Percentiles rank a stretch among this genome's conserved stretches.
These are phyloP conservation scores for Zygaena filipendulae DNA, from an alignment of 2,888 invertebrate species.

Conservation along the genomic window DNA sequence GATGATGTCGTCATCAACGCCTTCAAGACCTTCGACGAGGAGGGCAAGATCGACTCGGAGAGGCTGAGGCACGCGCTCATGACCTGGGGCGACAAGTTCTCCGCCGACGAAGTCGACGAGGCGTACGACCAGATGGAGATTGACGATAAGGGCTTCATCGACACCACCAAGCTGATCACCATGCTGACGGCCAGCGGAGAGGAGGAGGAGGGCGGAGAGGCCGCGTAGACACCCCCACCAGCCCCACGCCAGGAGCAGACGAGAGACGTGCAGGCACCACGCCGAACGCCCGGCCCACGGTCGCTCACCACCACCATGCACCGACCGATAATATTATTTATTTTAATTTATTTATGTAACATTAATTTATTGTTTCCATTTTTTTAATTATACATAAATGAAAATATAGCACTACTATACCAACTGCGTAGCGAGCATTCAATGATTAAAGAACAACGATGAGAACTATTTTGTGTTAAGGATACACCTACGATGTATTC, in stretches of 20 bases:
- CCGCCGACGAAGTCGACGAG: constrained; percentile 88
- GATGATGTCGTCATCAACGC: constrained; percentile 93
- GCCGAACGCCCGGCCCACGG: constrained; percentile 20
- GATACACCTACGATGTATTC: no score
- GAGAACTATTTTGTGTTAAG: no score
- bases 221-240: constrained; percentile 39
- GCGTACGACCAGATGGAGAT: constrained; percentile 94
- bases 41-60: constrained; percentile 90
- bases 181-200: constrained; percentile 90
- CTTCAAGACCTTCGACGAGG: constrained; percentile 91
- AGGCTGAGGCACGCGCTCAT: constrained; percentile 90
- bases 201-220: constrained; percentile 77
- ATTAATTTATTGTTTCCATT: constrained; percentile 67
- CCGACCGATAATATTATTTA: constrained; percentile 34
- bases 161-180: constrained; percentile 86
- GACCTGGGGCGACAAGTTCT: constrained; percentile 95
- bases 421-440: constrained; percentile 21
- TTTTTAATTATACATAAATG: constrained; percentile 62
- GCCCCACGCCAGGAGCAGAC: constrained; percentile 17
- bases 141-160: constrained; percentile 91
- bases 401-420: constrained; percentile 65
- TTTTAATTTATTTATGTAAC: constrained; percentile 51
- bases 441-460: no score
- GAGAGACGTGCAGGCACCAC: constrained; percentile 14
- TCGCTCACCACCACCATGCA: constrained; percentile 29